phyloP scores from a whole-genome alignment of 1,140 invertebrate species.

The Prorops nasuta region DNA sequence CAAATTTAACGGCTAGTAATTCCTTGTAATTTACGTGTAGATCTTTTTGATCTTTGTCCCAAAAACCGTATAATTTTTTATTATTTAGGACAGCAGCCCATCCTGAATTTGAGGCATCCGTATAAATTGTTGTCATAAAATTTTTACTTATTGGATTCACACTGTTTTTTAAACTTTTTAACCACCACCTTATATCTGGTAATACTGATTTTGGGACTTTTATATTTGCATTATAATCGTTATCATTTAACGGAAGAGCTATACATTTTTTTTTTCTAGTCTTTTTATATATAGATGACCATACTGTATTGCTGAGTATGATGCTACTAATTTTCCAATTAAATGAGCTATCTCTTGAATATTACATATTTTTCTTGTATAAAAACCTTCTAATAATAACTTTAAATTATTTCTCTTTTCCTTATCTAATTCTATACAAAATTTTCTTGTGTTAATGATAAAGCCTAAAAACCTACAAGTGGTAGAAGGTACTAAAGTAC shows the following conservation, averaged over 20 bases:
- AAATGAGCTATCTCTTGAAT: conserved; percentile 6
- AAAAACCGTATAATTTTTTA: not conserved
- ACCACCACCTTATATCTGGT: not conserved
- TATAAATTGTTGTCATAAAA: not conserved
- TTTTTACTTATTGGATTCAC: not conserved
- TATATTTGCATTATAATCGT: not conserved
- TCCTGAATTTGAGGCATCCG: not conserved
- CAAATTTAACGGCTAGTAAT: not conserved
- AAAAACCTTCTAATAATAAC: not conserved
- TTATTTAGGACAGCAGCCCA: not conserved
- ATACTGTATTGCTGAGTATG: not conserved
- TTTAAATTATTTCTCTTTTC: conserved; percentile 1
- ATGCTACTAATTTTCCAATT: conserved; percentile 1
- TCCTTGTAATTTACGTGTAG: not conserved
- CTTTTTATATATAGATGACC: conserved; percentile 18
- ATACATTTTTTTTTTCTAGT: not conserved
- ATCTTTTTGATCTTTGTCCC: not conserved
- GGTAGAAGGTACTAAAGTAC: not conserved
- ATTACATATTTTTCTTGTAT: not conserved
- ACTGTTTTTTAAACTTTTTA: not conserved
- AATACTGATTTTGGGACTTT: not conserved
- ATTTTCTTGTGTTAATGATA: conserved; percentile 2
- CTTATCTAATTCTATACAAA: not conserved
- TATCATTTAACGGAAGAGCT: not conserved
- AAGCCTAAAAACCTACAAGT: conserved; percentile 11